Conservation (phyloP, 2,797 vertebrate genomes). For the Eulemur coronatus region DNA sequence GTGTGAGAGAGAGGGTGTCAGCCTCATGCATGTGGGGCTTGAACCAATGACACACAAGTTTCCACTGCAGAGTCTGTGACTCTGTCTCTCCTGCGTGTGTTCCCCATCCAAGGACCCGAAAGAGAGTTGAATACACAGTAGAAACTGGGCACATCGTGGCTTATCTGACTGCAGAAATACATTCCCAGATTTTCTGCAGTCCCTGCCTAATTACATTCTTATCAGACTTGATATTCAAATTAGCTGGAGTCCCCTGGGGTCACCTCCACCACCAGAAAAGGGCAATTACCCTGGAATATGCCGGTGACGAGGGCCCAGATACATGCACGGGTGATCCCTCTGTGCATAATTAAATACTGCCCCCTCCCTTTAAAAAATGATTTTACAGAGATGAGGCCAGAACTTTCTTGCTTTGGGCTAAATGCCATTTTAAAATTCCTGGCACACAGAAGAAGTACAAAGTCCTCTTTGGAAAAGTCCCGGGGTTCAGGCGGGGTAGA, state of each 20-base stretch:
- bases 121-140: fast-evolving
- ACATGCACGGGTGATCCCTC: not conserved
- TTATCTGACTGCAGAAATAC: not conserved
- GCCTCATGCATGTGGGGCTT: too few relatives aligned
- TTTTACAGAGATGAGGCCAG: not conserved
- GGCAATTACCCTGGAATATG: conserved; percentile 39
- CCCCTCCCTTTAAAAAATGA: not conserved
- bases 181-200: not conserved
- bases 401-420: not conserved
- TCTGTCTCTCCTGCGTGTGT: not conserved
- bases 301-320: not conserved
- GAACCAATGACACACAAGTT: not conserved
- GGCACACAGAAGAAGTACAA: not conserved
- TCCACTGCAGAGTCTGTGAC: not conserved
- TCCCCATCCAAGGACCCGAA: not conserved
- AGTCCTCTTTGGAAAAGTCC: not conserved
- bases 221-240: conserved; percentile 53
- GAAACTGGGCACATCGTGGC: not conserved
- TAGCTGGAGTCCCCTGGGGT: conserved; percentile 17
- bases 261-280: conserved; percentile 27
- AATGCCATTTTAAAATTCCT: not conserved
- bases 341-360: conserved; percentile 30
- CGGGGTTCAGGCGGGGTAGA: not conserved
- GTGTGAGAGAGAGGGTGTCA: fast-evolving
- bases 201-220: conserved; percentile 45